Conservation (phyloP, 1,140 invertebrate genomes). For the Musca vetustissima region DNA sequence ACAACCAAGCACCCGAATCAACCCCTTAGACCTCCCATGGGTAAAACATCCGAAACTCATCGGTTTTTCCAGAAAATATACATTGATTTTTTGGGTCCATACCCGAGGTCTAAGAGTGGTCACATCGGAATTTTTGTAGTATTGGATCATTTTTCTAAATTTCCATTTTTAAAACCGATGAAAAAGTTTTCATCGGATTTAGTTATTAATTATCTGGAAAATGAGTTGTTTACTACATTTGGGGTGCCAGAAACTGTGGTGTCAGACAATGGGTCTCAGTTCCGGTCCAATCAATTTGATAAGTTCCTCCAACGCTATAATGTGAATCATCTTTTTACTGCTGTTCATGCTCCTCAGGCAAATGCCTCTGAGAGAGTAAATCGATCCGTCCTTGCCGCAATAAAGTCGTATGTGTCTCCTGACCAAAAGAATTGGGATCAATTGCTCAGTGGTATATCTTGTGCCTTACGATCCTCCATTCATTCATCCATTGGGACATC, state of each 20-base stretch:
- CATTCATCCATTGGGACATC: constrained; percentile 3
- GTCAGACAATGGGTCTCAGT: not conserved
- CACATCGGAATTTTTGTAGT: constrained; percentile 17
- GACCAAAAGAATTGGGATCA: constrained; percentile 19
- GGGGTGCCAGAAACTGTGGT: constrained; percentile 1
- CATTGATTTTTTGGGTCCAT: constrained; percentile 14
- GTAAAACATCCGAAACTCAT: no score
- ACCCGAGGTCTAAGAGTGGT: not conserved
- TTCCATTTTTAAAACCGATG: constrained; percentile 5
- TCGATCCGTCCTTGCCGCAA: constrained; percentile 9
- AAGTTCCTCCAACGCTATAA: not conserved
- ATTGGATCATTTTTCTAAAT: constrained; percentile 11
- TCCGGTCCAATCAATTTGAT: constrained; percentile 1
- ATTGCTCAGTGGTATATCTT: not conserved
- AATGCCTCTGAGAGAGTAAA: constrained; percentile 26
- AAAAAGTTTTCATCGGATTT: constrained; percentile 9
- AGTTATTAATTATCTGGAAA: not conserved
- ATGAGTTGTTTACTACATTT: not conserved
- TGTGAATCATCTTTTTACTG: constrained; percentile 25
- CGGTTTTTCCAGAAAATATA: constrained; percentile 13
- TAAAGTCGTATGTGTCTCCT: not conserved
- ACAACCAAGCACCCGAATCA: constrained; percentile 4
- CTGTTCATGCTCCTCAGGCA: constrained; percentile 19
- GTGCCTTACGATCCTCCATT: not conserved
- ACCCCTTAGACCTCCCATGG: not conserved